phyloP scores from a whole-genome alignment of 92 coral and sea anemone species.

The Hydrozoanthus gracilis region DNA sequence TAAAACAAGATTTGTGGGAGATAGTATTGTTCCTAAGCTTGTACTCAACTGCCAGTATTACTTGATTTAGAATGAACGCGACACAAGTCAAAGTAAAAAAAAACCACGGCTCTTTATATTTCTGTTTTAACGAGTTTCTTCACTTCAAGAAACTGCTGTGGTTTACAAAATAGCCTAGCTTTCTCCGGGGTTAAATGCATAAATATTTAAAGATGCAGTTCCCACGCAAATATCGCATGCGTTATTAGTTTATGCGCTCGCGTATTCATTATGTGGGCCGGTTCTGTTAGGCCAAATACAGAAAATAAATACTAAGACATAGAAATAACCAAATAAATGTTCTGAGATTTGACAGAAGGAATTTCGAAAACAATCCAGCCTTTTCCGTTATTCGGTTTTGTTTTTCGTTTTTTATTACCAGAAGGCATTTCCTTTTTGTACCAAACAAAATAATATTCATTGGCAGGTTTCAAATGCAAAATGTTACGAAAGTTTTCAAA shows the following conservation, averaged over 20 bases:
- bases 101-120: background rate
- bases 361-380: background rate
- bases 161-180: conserved; percentile 28
- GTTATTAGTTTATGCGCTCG: background rate
- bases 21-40: background rate
- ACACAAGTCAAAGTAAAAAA: too few relatives aligned
- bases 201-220: conserved; percentile 40
- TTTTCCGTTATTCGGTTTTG: background rate
- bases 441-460: background rate
- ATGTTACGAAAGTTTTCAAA: background rate
- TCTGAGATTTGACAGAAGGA: background rate
- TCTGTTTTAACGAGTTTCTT: background rate
- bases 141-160: background rate
- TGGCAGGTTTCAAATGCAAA: background rate
- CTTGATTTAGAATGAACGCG: background rate
- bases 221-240: conserved; percentile 30
- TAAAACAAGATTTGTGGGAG: conserved; percentile 24
- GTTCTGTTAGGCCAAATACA: background rate
- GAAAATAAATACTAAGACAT: background rate
- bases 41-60: background rate
- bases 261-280: background rate
- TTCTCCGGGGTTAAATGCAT: background rate
- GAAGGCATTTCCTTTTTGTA: conserved; percentile 13
- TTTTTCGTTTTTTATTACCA: background rate
- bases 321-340: background rate